These are phyloP conservation scores for Sarcophaga variegata DNA, from an alignment of 2,888 invertebrate species.

Conservation along the genomic window DNA sequence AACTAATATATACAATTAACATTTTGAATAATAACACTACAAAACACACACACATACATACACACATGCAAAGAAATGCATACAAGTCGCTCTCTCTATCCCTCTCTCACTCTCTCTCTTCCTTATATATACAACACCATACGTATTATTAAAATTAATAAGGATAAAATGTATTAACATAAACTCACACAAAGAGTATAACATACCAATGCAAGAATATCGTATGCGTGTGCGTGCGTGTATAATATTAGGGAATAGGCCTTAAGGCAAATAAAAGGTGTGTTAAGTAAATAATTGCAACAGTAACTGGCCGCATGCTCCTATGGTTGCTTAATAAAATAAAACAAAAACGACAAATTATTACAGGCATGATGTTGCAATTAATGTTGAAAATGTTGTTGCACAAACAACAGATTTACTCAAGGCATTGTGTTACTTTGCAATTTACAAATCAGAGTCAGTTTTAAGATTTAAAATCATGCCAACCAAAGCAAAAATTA, in stretches of 20 bases:
- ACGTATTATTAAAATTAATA: conserved; percentile 28
- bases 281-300: conserved; percentile 59
- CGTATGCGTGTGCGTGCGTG: background rate
- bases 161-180: conserved; percentile 48
- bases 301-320: background rate
- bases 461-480: too few species aligned
- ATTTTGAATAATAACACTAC: conserved; percentile 59
- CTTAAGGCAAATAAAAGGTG: conserved; percentile 38
- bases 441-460: too few species aligned
- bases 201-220: background rate
- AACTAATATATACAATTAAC: conserved; percentile 55
- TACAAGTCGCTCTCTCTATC: background rate
- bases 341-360: conserved; percentile 11
- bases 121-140: background rate
- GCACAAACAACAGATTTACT: background rate
- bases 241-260: background rate
- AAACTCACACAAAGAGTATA: conserved; percentile 14
- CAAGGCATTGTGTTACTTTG: background rate
- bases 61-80: background rate
- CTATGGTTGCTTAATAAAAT: background rate
- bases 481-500: too few species aligned
- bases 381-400: background rate
- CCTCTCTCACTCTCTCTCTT: too few species aligned
- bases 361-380: conserved; percentile 10
- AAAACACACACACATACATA: background rate